A percentile compares a stretch with the other conserved stretches of the same genome.
These are phyloP conservation scores for Antechinus flavipes DNA, from an alignment of 2,113 vertebrate genomes.

Conservation along the genomic window DNA sequence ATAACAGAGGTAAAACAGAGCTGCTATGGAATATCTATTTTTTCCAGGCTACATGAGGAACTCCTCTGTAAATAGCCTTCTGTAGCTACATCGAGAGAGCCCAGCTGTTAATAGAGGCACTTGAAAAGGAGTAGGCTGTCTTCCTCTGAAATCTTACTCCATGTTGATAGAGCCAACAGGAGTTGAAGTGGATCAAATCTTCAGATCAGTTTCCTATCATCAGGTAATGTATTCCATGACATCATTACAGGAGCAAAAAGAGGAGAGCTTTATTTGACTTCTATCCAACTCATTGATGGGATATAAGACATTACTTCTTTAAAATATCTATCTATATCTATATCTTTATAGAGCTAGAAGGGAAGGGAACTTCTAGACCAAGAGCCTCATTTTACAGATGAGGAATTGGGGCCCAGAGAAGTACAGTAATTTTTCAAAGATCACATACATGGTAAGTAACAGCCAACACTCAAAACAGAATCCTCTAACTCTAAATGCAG, in stretches of 20 bases:
- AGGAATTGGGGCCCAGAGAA: background rate
- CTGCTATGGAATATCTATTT: background rate
- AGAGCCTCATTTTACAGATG: background rate
- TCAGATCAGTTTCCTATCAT: background rate
- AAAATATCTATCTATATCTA: background rate
- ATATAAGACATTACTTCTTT: background rate
- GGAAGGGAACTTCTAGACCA: background rate
- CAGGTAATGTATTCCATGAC: background rate
- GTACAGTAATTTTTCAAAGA: background rate
- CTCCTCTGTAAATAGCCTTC: background rate
- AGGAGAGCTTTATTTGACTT: background rate
- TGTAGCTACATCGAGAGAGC: background rate
- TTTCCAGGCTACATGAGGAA: background rate
- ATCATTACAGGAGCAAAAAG: background rate
- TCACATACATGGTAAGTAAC: background rate
- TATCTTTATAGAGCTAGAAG: background rate
- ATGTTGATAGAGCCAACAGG: background rate
- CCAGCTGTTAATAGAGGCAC: background rate
- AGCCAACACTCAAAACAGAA: background rate
- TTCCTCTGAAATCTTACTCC: slow-evolving; percentile 19
- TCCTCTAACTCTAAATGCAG: background rate
- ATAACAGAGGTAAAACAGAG: background rate
- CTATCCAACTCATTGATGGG: background rate
- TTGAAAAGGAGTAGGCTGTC: slow-evolving; percentile 4
- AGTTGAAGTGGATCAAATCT: slow-evolving; percentile 22